Evolutionary conservation across 1,140 invertebrate species (phyloP).

Genomic region (Chironomus striatipennis): DNA sequence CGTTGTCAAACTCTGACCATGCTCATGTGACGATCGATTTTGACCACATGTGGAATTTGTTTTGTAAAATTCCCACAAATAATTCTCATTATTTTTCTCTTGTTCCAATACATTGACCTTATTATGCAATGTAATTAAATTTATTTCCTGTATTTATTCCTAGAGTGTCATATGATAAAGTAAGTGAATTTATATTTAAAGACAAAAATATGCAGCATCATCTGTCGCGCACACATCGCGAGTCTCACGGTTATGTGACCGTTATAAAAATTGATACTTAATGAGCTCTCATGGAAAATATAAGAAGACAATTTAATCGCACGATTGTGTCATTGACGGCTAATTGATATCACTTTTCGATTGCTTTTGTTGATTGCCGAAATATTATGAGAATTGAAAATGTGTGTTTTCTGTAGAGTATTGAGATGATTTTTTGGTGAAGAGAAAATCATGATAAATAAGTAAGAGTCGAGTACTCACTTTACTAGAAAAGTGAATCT

Average conservation of each 20-base stretch:
- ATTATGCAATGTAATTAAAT: not conserved
- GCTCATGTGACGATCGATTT: not conserved
- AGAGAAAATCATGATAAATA: no score
- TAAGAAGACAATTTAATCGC: not conserved
- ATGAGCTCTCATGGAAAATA: not conserved
- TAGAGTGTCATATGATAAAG: not conserved
- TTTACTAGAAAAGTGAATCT: no score
- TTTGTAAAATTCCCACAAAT: not conserved
- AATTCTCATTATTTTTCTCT: not conserved
- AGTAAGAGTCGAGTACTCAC: no score
- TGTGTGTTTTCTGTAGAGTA: no score
- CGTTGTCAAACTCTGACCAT: not conserved
- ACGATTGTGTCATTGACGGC: constrained; percentile 19
- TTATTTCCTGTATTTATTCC: not conserved
- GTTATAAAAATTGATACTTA: constrained; percentile 19
- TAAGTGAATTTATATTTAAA: no score
- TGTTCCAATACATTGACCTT: not conserved
- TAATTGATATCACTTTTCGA: constrained; percentile 21
- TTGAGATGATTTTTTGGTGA: no score
- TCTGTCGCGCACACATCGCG: not conserved
- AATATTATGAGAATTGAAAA: not conserved
- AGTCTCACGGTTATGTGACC: not conserved
- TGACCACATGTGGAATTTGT: constrained; percentile 5
- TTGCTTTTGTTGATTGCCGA: not conserved
- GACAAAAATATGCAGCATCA: constrained; percentile 5